Conservation (phyloP, 2,888 invertebrate genomes). For the Urechis unicinctus region DNA sequence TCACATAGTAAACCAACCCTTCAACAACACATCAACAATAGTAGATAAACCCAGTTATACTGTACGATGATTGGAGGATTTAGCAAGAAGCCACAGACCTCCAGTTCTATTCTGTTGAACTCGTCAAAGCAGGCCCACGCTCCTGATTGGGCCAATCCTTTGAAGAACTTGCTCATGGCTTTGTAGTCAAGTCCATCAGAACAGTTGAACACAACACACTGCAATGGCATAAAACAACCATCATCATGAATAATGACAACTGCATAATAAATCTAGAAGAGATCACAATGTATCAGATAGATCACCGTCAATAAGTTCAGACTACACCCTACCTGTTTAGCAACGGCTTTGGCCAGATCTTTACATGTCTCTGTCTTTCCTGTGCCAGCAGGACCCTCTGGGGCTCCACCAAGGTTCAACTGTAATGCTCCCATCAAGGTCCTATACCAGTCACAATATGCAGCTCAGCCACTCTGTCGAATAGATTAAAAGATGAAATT, state of each 20-base stretch:
- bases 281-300: too few species aligned
- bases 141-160: slow-evolving; percentile 49
- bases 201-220: slow-evolving; percentile 52
- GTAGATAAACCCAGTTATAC: neutral
- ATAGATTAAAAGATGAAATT: too few species aligned
- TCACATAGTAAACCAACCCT: too few species aligned
- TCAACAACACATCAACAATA: too few species aligned
- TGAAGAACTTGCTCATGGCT: slow-evolving; percentile 52
- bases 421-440: slow-evolving; percentile 49
- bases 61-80: neutral
- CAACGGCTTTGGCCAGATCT: slow-evolving; percentile 49
- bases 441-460: slow-evolving; percentile 19
- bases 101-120: slow-evolving; percentile 50
- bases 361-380: slow-evolving; percentile 51
- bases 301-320: too few species aligned
- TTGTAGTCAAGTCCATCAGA: slow-evolving; percentile 51
- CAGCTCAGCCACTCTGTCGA: too few species aligned
- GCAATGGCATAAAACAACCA: too few species aligned
- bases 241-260: neutral
- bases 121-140: slow-evolving; percentile 52
- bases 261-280: neutral
- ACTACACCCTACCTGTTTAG: slow-evolving; percentile 39
- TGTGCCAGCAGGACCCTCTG: slow-evolving; percentile 50
- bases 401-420: slow-evolving; percentile 48
- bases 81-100: slow-evolving; percentile 23